These are phyloP conservation scores for Anniella stebbinsi DNA, from an alignment of 2,797 vertebrate genomes.

Conservation along the genomic window DNA sequence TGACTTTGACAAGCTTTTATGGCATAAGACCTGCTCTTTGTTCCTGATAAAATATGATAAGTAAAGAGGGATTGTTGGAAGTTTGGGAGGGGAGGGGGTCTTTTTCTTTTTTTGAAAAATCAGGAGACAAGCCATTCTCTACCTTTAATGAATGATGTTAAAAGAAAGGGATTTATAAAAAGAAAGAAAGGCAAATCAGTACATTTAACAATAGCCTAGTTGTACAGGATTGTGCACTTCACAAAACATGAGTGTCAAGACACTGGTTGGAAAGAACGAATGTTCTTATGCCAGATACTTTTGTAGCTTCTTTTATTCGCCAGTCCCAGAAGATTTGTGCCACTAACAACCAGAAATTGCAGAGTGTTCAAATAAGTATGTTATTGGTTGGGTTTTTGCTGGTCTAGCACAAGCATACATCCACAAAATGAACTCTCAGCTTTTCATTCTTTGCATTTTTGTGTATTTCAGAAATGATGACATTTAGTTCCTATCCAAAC, in stretches of 20 bases:
- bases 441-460: conserved; percentile 25
- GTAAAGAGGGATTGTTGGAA: conserved; percentile 40
- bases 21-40: conserved; percentile 66
- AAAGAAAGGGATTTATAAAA: conserved; percentile 48
- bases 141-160: conserved; percentile 71
- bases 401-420: neutral
- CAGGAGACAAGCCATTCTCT: conserved; percentile 57
- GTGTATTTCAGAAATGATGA: neutral
- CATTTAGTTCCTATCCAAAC: neutral
- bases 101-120: conserved; percentile 29
- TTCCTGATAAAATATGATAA: conserved; percentile 66
- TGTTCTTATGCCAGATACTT: conserved; percentile 30
- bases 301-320: conserved; percentile 40
- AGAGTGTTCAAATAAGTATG: conserved; percentile 18
- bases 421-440: neutral
- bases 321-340: conserved; percentile 37
- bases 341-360: conserved; percentile 11
- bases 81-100: neutral
- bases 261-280: conserved; percentile 55
- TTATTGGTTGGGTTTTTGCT: conserved; percentile 22
- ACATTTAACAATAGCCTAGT: conserved; percentile 60
- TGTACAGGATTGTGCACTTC: conserved; percentile 45
- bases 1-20: conserved; percentile 71
- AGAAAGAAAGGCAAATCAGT: conserved; percentile 67
- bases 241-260: conserved; percentile 60